Percentiles rank a stretch among this genome's conserved stretches.
Evolutionary conservation across 2,888 invertebrate genomes (phyloP).

Genomic region (Nomada fucata): DNA sequence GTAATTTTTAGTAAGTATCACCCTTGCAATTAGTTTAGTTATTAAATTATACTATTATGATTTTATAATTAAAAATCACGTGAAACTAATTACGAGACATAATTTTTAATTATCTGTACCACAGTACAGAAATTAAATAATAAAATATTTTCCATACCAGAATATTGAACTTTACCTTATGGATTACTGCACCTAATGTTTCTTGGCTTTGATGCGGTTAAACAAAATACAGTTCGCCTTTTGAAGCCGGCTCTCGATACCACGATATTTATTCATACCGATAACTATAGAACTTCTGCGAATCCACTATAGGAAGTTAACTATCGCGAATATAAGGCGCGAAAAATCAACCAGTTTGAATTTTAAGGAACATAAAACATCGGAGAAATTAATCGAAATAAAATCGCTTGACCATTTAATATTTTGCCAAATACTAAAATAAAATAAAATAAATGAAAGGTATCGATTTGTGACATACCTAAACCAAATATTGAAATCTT

Average conservation of each 20-base stretch:
- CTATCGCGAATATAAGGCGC: not conserved
- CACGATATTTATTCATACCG: not conserved
- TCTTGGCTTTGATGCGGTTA: not conserved
- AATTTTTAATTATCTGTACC: not conserved
- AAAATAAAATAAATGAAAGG: too few species aligned
- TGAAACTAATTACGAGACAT: not conserved
- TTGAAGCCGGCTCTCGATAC: not conserved
- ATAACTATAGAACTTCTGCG: not conserved
- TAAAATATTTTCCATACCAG: too few species aligned
- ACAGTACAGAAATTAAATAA: too few species aligned
- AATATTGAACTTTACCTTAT: too few species aligned
- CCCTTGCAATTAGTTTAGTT: not conserved
- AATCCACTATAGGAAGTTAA: not conserved
- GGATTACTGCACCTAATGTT: not conserved
- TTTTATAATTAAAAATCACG: not conserved
- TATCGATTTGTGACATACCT: too few species aligned
- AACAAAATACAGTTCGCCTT: not conserved
- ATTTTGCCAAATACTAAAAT: too few species aligned
- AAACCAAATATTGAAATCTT: too few species aligned
- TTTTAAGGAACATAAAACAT: not conserved
- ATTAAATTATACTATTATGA: not conserved
- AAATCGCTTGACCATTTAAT: too few species aligned
- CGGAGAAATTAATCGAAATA: too few species aligned
- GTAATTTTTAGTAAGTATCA: not conserved
- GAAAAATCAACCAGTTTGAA: conserved; percentile 1